Evolutionary conservation across 2,113 vertebrate species (phyloP).

Genomic region (Thalassarche chlororhynchos): DNA sequence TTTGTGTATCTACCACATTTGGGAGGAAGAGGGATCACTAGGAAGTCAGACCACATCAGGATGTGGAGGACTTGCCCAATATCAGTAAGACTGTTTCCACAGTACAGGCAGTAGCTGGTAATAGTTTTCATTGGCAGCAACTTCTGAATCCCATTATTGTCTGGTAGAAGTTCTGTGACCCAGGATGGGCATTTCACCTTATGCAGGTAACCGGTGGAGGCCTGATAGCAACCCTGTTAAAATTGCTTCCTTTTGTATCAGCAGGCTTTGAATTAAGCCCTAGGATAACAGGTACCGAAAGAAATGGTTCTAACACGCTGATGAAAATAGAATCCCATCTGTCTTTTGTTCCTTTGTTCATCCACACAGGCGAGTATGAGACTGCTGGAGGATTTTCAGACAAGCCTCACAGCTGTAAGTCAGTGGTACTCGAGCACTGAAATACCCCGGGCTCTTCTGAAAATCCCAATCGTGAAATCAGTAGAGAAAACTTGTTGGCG

Average conservation of each 20-base stretch:
- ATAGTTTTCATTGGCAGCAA: conserved; percentile 19
- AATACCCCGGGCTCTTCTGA: not conserved
- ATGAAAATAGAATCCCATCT: not conserved
- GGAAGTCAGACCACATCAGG: conserved; percentile 53
- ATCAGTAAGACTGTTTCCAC: conserved; percentile 76
- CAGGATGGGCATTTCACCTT: not conserved
- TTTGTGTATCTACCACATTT: conserved; percentile 27
- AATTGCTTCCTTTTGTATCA: not conserved
- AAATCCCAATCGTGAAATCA: not conserved
- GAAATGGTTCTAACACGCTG: not conserved
- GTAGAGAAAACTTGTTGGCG: not conserved
- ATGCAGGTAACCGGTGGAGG: not conserved
- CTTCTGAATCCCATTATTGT: not conserved
- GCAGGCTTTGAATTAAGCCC: not conserved
- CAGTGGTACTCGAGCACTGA: not conserved
- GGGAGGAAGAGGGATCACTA: conserved; percentile 39
- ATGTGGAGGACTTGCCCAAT: conserved; percentile 48
- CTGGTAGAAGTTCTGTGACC: not conserved
- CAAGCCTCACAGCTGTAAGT: not conserved
- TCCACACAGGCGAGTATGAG: not conserved
- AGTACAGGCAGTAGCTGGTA: conserved; percentile 43
- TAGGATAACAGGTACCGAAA: not conserved
- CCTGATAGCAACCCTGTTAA: not conserved
- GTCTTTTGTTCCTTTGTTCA: not conserved
- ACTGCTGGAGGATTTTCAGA: not conserved